Evolutionary conservation across 1,140 invertebrate genomes (phyloP), one percentile per base, ranked within the genome.

Genomic region (Drosophila virilis): DNA sequence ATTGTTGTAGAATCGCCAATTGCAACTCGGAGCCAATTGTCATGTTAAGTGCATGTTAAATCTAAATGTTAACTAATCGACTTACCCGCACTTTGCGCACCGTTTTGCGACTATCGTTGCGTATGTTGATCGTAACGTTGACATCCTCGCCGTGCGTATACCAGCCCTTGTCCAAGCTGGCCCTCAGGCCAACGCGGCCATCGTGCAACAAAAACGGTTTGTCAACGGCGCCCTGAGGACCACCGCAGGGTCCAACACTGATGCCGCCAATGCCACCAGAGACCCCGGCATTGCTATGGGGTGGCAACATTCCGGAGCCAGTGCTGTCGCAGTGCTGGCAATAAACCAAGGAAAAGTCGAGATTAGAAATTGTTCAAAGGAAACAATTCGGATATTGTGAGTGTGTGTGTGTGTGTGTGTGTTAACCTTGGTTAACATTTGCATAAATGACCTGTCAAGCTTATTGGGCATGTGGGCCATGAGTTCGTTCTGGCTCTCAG

Each of bases 131-230:
- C 90, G 96, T 97, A 0, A 99, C 96, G 51, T 95, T 94, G 67
- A 99, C 96, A 3, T 96, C 94, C 91, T 99, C 98, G 8, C 98
- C 98, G 91, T 99, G 98, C 2, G 94, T 94, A 99, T 99, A 99
- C 82, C 97, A 96, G 66, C 98, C 96, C 91, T 98, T 98, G 93
- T 99, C 97, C 57, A 99, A 93, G 65, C 96, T 96, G 1, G 97
- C 98, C 90, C 98, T 97, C 45, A 99, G 92, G 74, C 94, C 93
- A 12, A 96, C 94, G 38, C 95, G 93, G 50, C 97, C 95, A 58
- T 95, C 94, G 10, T 94, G 95, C 6, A 95, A 91, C 7, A 95
- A 83, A 62, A 95, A 95, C 0, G 94, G 94, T 74, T 95, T 95
- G 62, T 95, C 94, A 1, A 94, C 94, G 2, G 81, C 60, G 2